Percentiles rank a stretch among this genome's conserved stretches.
Conservation (phyloP, 2,888 invertebrate genomes). For the Ischnus inquisitorius region DNA sequence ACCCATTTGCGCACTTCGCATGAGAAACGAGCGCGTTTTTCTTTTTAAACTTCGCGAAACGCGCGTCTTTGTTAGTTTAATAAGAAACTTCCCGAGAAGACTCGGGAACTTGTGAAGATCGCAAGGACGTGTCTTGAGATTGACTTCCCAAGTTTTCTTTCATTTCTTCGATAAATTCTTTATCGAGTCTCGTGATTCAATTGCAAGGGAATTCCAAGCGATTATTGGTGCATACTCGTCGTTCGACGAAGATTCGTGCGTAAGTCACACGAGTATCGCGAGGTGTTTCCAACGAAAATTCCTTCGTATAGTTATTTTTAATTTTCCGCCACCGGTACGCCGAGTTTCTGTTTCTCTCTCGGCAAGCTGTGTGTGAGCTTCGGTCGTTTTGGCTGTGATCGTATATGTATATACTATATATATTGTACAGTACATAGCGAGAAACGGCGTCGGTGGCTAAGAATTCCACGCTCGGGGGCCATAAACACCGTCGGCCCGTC, state of each 20-base stretch:
- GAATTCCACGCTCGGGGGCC: conserved; percentile 68
- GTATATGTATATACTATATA: conserved; percentile 14
- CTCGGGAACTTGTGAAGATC: no score
- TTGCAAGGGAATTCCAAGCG: neutral
- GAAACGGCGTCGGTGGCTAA: conserved; percentile 58
- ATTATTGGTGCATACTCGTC: neutral
- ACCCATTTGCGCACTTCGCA: conserved; percentile 8
- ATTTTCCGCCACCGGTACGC: conserved; percentile 36
- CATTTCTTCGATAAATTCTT: neutral
- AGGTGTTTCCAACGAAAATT: conserved; percentile 45
- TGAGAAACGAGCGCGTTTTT: neutral
- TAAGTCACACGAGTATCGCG: neutral
- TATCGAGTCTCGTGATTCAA: neutral
- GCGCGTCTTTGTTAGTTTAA: neutral
- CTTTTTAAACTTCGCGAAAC: neutral
- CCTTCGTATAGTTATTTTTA: conserved; percentile 48
- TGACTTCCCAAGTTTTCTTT: no score
- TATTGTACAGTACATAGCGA: neutral
- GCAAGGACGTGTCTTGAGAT: no score
- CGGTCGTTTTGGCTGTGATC: conserved; percentile 30
- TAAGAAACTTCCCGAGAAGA: neutral
- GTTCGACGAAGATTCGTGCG: neutral
- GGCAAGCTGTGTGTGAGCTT: conserved; percentile 3
- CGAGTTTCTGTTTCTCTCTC: conserved; percentile 5
- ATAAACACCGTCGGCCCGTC: conserved; percentile 72